Percentiles rank a stretch among this genome's conserved stretches.
Evolutionary conservation across 2,888 invertebrate species (phyloP).

Genomic region (Drosophila planitibia): DNA sequence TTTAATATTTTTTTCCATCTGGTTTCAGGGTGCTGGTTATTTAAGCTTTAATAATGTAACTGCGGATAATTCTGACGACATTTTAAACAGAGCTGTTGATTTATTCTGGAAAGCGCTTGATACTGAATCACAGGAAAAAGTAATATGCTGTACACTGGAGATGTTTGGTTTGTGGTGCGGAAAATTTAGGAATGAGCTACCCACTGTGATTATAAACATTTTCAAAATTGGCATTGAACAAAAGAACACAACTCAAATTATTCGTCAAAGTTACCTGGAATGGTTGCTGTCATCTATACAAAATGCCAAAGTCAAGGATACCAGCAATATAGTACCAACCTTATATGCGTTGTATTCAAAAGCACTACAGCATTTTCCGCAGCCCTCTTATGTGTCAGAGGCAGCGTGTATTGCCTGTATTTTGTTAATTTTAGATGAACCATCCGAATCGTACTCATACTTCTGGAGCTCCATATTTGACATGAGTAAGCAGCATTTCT

Average conservation of each 20-base stretch:
- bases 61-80: constrained; percentile 86
- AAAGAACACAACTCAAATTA: constrained; percentile 91
- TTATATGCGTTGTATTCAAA: constrained; percentile 91
- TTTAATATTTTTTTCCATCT: constrained; percentile 1
- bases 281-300: constrained; percentile 90
- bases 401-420: constrained; percentile 90
- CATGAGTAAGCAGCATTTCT: constrained; percentile 91
- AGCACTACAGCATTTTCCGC: constrained; percentile 91
- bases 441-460: constrained; percentile 85
- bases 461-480: constrained; percentile 91
- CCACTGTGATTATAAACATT: constrained; percentile 88
- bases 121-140: constrained; percentile 96
- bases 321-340: constrained; percentile 87
- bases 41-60: constrained; percentile 90
- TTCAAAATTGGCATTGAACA: constrained; percentile 91
- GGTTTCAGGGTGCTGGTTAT: constrained; percentile 89
- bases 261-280: constrained; percentile 92
- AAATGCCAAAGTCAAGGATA: constrained; percentile 85
- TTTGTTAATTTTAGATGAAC: constrained; percentile 88
- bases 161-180: constrained; percentile 92
- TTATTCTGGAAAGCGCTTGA: constrained; percentile 92
- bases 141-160: constrained; percentile 92
- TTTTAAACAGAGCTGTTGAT: constrained; percentile 88
- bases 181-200: constrained; percentile 88
- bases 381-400: constrained; percentile 90